Base-by-base conservation (phyloP, 1,140 invertebrate genomes). In the Drosophila sproati region DNA sequence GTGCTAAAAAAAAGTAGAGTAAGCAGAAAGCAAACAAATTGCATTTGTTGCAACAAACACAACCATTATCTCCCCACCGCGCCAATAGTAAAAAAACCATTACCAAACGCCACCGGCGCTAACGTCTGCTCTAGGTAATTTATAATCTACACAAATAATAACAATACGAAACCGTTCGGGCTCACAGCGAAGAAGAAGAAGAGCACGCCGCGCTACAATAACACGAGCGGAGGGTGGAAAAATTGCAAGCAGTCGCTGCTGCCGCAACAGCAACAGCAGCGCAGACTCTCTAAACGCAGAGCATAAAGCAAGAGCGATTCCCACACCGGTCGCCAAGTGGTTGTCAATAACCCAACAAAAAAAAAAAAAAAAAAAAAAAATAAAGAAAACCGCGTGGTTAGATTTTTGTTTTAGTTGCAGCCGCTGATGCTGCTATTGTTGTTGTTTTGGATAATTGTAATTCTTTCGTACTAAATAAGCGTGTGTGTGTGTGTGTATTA, bases 201-300 rank as follows among this genome's bases (percentile, higher is more conserved):
- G 54, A 73, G 39, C 60, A 39, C 45, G 73, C 72, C 66, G 72
- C 72, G 57, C 52, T 70, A 62, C 57, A 74, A 74, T 74, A 74
- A 74, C 73, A 76, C 54, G 20, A 52, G 48, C 48, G 4, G 52
- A 12, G 56, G 64, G 63, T 61, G 56, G 61, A 69, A 60, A 47
- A 60, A 62, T 70, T 62, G 66, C 66, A 67, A 68, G 37, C 59
- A 45, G n/a, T 6, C 32, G 31, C 34, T 60, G 31, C 34, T 60
- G 64, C 56, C 12, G 37, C 41, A 59, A n/a, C 52, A 31, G 56
- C 51, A 64, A n/a, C 52, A 31, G 56, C 51, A 64, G 68, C 67
- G 73, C 73, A 76, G 73, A 76, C 67, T 71, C 71, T 60, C 50
- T 67, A 39, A 4, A n/a, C 43, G 32, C 7, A 43, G 37, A 48